Evolutionary conservation across 2,797 vertebrate genomes (phyloP).

Genomic region (Tinamus major): DNA sequence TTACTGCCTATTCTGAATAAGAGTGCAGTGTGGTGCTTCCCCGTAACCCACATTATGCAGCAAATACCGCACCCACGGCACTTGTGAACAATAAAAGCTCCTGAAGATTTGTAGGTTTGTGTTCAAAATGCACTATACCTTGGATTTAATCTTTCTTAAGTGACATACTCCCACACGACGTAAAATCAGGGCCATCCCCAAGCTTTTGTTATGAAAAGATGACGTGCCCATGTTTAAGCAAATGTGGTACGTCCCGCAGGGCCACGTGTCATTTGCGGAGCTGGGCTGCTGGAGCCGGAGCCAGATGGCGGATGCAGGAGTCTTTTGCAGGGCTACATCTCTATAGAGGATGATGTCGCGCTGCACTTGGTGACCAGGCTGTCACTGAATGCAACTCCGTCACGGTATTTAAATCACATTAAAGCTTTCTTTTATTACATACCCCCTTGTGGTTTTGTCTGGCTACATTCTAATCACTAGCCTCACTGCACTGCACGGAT

Average conservation of each 20-base stretch:
- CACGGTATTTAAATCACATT: conserved; percentile 98
- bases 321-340: conserved; percentile 84
- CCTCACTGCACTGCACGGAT: conserved; percentile 80
- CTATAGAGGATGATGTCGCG: conserved; percentile 70
- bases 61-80: accelerated
- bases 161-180: neutral
- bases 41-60: neutral
- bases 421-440: conserved; percentile 91
- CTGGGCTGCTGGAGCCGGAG: conserved; percentile 71
- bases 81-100: accelerated
- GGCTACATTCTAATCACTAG: conserved; percentile 88
- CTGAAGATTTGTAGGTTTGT: neutral
- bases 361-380: conserved; percentile 60
- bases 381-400: conserved; percentile 82
- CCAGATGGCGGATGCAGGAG: conserved; percentile 87
- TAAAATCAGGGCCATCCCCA: conserved; percentile 11
- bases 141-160: neutral
- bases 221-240: conserved; percentile 33
- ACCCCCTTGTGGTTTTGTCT: conserved; percentile 87
- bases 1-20: neutral
- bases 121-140: neutral
- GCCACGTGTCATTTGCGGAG: neutral
- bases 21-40: neutral
- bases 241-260: conserved; percentile 58
- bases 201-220: conserved; percentile 28